Base-by-base conservation (phyloP, 2,113 vertebrate genomes). In the Scomber japonicus region DNA sequence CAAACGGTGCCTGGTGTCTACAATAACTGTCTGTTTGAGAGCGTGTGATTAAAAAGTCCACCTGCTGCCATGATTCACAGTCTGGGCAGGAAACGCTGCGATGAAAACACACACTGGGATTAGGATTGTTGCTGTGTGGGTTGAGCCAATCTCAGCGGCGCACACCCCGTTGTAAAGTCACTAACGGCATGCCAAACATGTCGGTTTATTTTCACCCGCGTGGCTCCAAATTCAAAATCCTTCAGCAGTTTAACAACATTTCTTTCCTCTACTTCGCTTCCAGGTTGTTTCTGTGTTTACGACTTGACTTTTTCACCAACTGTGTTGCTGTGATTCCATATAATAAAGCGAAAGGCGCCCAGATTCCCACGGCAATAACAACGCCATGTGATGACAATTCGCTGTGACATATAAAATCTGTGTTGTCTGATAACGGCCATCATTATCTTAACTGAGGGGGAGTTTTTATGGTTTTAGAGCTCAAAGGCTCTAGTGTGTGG, bases 51-150 rank as follows among this genome's bases (percentile, higher is more conserved):
- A 79, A 83, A 92, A 85, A 92, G 85, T 92, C 75, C 89, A 91
- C 73, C 88, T 83, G 83, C 86, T 82, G 86, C 21, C 71, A 69
- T 94, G 86, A 92, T 86, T 93, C 90, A 86, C 60, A 81, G 93
- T 86, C 90, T 89, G 89, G 75, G 44, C 66, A 77, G 88, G 76
- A 80, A 72, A 81, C 66, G 48, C 40, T 57, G 59, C 59, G 72
- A 82, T 72, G 75, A 88, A 83, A 48, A 82, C 77, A 87, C 73
- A 70, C 60, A 31, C 50, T 55, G 45, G 75, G 86, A 91, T 88
- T 88, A 82, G 69, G 63, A 67, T 27, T 27, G 84, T 85, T 13
- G 48, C 66, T 83, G 75, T 56, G 69, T 70, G 76, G 75, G 76
- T 54, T 75, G 63, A 79, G 35, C 40, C 55, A 65, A 83, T 68